Evolutionary conservation across 2,797 vertebrate genomes (phyloP), one percentile per base, ranked within the genome.

Genomic region (Setipinna tenuifilis): DNA sequence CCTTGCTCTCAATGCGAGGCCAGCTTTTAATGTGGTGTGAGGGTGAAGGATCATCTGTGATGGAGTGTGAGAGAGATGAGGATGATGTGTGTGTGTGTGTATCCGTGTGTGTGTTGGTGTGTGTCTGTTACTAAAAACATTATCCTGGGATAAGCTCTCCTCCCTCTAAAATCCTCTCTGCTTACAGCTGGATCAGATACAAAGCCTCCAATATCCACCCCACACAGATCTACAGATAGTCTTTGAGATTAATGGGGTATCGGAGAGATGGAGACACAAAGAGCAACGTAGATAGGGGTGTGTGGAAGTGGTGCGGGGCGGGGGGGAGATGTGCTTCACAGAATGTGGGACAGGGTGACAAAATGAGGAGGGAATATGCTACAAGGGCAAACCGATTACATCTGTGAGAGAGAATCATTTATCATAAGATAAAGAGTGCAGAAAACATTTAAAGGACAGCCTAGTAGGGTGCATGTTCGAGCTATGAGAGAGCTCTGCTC

Each of bases 161-260:
- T 83, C 83, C 62, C 83, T 65, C n/a, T 83, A 11, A 83, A 65
- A n/a, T 62, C 83, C 59, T 68, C 83, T 46, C 41, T n/a, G 11
- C n/a, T 41, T 83, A 35, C 83, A 83, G 58, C n/a, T 83, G 48
- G 44, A 31, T 50, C 48, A 82, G 44, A 54, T 25, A 58, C 46
- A 58, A 82, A 58, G 46, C 81, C 81, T 35, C 46, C 0, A 46
- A 57, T 28, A 82, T 44, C 71, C 71, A 44, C 71, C 71, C 44
- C 35, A 78, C 35, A 41, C 17, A 44, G 71, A 78, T 78, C 3
- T 78, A 21, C 71, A 44, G 71, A 78, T 78, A 44, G 14, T 78
- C 31, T 6, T n/a, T 41, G 71, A 78, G 71, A 78, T 78, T 44
- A 78, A 78, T 78, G 71, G 71, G 35, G 71, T 41, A 44, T 78